Evolutionary conservation across 2,888 invertebrate genomes (phyloP), one percentile per base, ranked within the genome.

Genomic region (Hydropsyche betteni): DNA sequence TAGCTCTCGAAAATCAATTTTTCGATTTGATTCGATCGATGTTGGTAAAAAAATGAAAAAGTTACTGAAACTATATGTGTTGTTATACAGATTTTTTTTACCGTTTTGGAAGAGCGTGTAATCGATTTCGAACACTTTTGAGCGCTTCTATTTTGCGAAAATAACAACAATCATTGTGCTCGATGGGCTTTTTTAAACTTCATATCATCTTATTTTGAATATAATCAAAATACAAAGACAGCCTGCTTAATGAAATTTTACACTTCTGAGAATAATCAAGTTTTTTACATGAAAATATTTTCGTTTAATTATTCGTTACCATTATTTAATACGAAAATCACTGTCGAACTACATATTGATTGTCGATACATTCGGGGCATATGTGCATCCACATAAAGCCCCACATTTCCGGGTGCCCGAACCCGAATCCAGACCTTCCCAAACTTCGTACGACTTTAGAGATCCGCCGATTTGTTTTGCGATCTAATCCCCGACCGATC

Each of bases 401-500:
- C 24, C 2, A 24, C 1, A 24, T 24, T 24, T 24, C 24, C 24
- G 24, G 24, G 24, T 24, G 24, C 24, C 24, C 24, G 2, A 24
- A 24, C 24, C 2, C 51, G 51, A n/a, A 51, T 51, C n/a, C 51
- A n/a, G 51, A 24, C 24, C 24, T 24, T 24, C 24, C 24, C 5
- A 16, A 16, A 10, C 14, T 24, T 24, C 16, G 10, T 24, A 14
- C 33, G 61, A 5, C 10, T 5, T 33, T 61, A 14, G n/a, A n/a
- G n/a, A 51, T 51, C 8, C 51, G 51, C 51, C n/a, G 55, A 55
- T 55, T n/a, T 36, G 34, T 36, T 36, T 36, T 36, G 8, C n/a
- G 4, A 64, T 64, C 34, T 64, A 6, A 12, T 64, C 36, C 58
- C 61, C 72, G 44, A 24, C 53, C 71, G 55, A 55, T 71, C 55